These are phyloP conservation scores for Noctua janthe DNA, from an alignment of 2,888 invertebrate genomes.

Conservation along the genomic window DNA sequence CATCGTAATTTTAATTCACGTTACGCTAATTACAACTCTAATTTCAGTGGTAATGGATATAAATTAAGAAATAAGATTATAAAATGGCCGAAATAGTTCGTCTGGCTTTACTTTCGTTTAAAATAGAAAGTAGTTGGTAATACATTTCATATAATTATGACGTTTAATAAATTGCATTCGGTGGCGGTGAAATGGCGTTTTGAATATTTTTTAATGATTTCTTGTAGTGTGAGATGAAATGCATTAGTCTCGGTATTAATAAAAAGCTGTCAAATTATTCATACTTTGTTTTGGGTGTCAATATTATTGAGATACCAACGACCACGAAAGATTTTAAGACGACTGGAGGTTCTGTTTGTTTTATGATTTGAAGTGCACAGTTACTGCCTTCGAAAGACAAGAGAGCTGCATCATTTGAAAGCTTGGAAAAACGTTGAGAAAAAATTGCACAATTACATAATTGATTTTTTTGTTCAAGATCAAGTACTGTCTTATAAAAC, in stretches of 20 bases:
- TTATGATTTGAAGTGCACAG: background rate
- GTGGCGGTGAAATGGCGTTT: constrained; percentile 48
- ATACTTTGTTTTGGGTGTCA: background rate
- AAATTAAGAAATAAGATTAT: constrained; percentile 36
- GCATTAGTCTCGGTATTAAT: background rate
- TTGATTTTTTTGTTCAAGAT: background rate
- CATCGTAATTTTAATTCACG: constrained; percentile 60
- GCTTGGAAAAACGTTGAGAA: background rate
- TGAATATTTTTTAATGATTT: constrained; percentile 44
- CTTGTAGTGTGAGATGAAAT: constrained; percentile 3
- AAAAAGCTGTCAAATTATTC: constrained; percentile 1
- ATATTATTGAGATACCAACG: background rate
- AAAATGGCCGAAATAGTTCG: constrained; percentile 34
- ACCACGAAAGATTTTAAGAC: background rate
- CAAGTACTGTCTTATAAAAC: background rate
- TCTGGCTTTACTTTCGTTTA: constrained; percentile 65
- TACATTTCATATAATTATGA: constrained; percentile 50
- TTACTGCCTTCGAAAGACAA: background rate
- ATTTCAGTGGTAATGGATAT: constrained; percentile 56
- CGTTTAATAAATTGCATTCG: constrained; percentile 52
- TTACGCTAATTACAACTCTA: constrained; percentile 47
- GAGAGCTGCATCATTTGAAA: background rate
- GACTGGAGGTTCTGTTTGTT: background rate
- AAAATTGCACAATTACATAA: background rate
- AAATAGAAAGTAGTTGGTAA: constrained; percentile 65